Evolutionary conservation across 2,888 invertebrate genomes (phyloP).

Genomic region (Argyra leucocephala): DNA sequence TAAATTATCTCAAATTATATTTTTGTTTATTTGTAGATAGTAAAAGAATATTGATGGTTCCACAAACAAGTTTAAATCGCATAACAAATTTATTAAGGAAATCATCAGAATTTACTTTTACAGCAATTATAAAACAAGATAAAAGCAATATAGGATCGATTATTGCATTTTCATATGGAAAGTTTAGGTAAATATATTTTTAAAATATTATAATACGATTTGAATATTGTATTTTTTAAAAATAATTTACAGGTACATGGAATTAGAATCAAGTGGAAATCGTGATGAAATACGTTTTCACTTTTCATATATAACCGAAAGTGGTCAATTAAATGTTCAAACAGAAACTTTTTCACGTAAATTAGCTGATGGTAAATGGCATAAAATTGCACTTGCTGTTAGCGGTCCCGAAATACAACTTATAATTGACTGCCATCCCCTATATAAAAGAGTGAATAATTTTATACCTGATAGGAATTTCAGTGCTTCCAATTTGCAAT

Average conservation of each 20-base stretch:
- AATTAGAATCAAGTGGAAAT: slow-evolving; percentile 83
- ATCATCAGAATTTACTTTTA: slow-evolving; percentile 71
- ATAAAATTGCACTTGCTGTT: slow-evolving; percentile 73
- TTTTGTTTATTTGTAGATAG: slow-evolving; percentile 21
- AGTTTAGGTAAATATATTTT: slow-evolving; percentile 52
- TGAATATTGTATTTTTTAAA: slow-evolving; percentile 13
- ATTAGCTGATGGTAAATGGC: slow-evolving; percentile 81
- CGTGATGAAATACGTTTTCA: slow-evolving; percentile 78
- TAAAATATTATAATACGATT: slow-evolving; percentile 12
- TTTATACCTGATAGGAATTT: slow-evolving; percentile 67
- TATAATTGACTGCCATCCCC: slow-evolving; percentile 75
- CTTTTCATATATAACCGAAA: slow-evolving; percentile 52
- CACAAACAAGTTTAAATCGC: slow-evolving; percentile 42
- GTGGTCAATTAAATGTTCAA: slow-evolving; percentile 54
- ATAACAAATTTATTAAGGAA: slow-evolving; percentile 59
- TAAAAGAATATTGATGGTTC: slow-evolving; percentile 25
- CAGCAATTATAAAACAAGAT: slow-evolving; percentile 68
- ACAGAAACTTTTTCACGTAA: slow-evolving; percentile 81
- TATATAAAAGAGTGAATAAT: slow-evolving; percentile 70
- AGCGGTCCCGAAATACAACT: slow-evolving; percentile 76
- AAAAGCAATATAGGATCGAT: slow-evolving; percentile 74
- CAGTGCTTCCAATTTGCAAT: slow-evolving; percentile 59
- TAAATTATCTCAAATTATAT: background rate
- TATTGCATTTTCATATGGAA: slow-evolving; percentile 70
- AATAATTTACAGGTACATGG: slow-evolving; percentile 61